Conservation (phyloP, 1,140 invertebrate species). For the Drosophila simulans region DNA sequence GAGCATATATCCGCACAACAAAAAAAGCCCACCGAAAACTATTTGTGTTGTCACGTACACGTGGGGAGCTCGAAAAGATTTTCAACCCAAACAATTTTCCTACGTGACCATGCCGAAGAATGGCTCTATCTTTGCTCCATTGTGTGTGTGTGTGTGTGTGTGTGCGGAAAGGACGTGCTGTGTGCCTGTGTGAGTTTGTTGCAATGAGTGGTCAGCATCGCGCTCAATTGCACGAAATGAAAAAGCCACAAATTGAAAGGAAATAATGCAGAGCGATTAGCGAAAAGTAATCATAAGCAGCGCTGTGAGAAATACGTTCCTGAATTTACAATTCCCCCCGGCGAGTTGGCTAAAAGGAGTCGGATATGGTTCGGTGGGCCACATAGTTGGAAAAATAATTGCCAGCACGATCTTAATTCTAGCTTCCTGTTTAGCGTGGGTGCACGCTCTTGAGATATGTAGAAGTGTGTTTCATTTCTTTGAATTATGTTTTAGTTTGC, state of each 20-base stretch:
- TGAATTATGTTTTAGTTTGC: no score
- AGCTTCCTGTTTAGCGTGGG: constrained; percentile 1
- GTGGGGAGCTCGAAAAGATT: constrained; percentile 62
- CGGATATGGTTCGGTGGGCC: neutral
- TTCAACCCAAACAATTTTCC: constrained; percentile 70
- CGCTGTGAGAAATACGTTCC: constrained; percentile 49
- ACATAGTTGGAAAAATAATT: neutral
- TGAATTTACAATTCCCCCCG: constrained; percentile 57
- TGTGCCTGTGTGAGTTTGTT: constrained; percentile 12
- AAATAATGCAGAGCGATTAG: constrained; percentile 81
- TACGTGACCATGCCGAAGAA: constrained; percentile 64
- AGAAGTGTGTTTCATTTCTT: no score
- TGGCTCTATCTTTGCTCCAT: constrained; percentile 17
- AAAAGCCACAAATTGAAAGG: constrained; percentile 78
- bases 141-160: constrained; percentile 7
- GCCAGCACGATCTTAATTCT: constrained; percentile 9
- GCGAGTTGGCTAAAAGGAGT: neutral
- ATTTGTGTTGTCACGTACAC: constrained; percentile 78
- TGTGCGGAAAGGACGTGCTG: constrained; percentile 13
- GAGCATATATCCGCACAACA: constrained; percentile 30
- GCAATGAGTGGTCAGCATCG: constrained; percentile 47
- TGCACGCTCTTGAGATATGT: no score
- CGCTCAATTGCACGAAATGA: constrained; percentile 70
- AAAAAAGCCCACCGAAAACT: constrained; percentile 46
- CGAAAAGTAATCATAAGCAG: constrained; percentile 79